Conservation (phyloP, 30 jellyfish, hydroid and myxozoan species). For the Hydractinia symbiolongicarpus region DNA sequence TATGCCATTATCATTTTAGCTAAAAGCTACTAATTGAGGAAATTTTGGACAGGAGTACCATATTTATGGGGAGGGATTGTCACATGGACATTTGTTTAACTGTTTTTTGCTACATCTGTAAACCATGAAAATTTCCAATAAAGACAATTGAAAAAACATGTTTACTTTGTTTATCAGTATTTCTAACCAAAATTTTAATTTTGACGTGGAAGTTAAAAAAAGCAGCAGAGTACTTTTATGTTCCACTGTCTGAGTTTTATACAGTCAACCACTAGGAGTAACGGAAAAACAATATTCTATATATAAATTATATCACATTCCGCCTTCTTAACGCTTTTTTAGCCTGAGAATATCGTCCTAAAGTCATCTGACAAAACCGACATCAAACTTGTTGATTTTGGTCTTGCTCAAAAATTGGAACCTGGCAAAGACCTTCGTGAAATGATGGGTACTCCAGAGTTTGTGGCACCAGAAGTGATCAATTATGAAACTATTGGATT, state of each 20-base stretch:
- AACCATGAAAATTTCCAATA: too few relatives aligned
- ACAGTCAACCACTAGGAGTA: too few relatives aligned
- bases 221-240: too few relatives aligned
- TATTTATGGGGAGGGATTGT: background rate
- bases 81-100: too few relatives aligned
- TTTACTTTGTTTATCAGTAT: too few relatives aligned
- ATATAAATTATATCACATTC: too few relatives aligned
- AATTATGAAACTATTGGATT: constrained; percentile 76
- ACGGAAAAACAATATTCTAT: too few relatives aligned
- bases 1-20: background rate
- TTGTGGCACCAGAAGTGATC: constrained; percentile 96
- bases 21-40: background rate
- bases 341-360: constrained; percentile 96
- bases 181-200: too few relatives aligned
- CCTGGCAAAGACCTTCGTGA: constrained; percentile 79
- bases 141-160: too few relatives aligned
- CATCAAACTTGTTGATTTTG: constrained; percentile 86
- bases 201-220: too few relatives aligned
- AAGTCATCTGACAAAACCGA: constrained; percentile 53
- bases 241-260: too few relatives aligned
- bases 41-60: background rate
- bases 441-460: constrained; percentile 99
- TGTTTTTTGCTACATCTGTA: too few relatives aligned
- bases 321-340: background rate
- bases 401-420: constrained; percentile 77